Base-by-base conservation (phyloP, 2,797 vertebrate genomes). In the Amphiprion clarkii region DNA sequence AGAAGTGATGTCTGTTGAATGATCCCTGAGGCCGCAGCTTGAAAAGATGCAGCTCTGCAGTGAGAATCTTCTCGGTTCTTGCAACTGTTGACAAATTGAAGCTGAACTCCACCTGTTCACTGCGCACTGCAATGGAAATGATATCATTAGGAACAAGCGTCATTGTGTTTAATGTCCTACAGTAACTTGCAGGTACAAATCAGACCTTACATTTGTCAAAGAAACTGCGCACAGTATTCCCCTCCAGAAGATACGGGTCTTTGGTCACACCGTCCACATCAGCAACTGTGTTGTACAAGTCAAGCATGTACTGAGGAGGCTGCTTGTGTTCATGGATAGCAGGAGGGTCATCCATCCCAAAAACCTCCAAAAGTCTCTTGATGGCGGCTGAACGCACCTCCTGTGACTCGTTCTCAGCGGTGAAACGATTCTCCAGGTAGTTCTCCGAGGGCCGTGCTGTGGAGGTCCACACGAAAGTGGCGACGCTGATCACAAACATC, bases 261-360 rank as follows among this genome's bases (percentile, higher is more conserved):
- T 95, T 97, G 83, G 97, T 97, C 67, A 98, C 95, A 0, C 97
- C 97, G 2, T 97, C 94, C 2, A 95, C 96, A 0, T 96, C 96
- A 1, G 97, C 97, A 0, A 98, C 95, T 0, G 95, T 95, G 91
- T 97, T 97, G 91, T 96, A 98, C 16, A 98, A 86, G 61, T 98
- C 97, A 12, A 98, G 92, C 97, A 98, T 98, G 90, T 97, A 98
- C 93, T 98, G 97, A 0, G 97, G 97, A 0, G 97, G 95, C 84
- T 96, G 94, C 81, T 95, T 96, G 89, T 92, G 84, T 27, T 89
- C 90, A 0, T 95, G 95, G 5, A 86, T 25, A 0, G 91, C 81
- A 0, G 97, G 97, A 0, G 96, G 94, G 8, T 96, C 97, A 17
- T 96, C 96, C 91, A 98, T 97, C 29, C 97, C 97, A 73, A 98